Evolutionary conservation across 2,113 vertebrate species (phyloP).

Genomic region (Gallinago media): DNA sequence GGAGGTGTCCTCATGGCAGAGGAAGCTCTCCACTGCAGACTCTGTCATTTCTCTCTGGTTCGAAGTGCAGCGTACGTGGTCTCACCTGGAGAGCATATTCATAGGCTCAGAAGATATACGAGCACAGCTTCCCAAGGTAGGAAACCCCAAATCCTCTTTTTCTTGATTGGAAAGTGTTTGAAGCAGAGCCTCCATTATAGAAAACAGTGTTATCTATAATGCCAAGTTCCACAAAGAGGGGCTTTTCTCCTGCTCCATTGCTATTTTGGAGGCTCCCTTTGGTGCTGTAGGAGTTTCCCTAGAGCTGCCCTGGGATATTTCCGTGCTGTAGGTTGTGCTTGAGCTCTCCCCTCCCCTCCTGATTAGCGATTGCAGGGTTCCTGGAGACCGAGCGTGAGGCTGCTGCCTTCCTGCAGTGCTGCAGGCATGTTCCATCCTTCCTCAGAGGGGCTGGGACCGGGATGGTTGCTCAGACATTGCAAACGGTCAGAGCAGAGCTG

Average conservation of each 20-base stretch:
- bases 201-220: neutral
- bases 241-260: neutral
- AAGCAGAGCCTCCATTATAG: neutral
- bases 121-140: slow-evolving; percentile 91
- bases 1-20: slow-evolving; percentile 92
- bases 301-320: neutral
- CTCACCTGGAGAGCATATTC: slow-evolving; percentile 96
- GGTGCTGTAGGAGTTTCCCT: neutral
- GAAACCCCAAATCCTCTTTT: neutral
- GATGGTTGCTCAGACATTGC: neutral
- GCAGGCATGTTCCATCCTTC: neutral
- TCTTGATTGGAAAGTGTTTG: neutral
- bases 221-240: neutral
- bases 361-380: neutral
- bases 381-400: neutral
- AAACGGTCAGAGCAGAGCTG: neutral
- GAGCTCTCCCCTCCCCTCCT: neutral
- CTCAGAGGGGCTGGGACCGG: fast-evolving
- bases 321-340: neutral
- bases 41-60: slow-evolving; percentile 91
- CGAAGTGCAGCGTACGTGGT: slow-evolving; percentile 91
- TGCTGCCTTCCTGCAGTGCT: neutral
- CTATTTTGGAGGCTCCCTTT: neutral
- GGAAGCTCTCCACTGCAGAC: slow-evolving; percentile 84
- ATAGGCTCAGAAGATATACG: slow-evolving; percentile 94